Evolutionary conservation across 2,888 invertebrate species (phyloP), one percentile per base, ranked within the genome.

Genomic region (Esperia sulphurella): DNA sequence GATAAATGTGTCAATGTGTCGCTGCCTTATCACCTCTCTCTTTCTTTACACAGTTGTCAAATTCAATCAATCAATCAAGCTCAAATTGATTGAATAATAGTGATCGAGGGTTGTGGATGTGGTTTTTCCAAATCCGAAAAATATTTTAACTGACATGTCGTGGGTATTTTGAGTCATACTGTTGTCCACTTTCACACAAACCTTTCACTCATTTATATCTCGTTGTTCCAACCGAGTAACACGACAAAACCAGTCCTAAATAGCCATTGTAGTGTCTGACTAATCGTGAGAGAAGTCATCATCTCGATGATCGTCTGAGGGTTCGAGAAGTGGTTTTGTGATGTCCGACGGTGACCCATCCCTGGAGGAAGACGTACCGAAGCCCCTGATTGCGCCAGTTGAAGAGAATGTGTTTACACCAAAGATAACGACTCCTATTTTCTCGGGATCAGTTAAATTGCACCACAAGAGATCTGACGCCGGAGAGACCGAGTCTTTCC

Each of bases 321-420:
- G n/a, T 53, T 46, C 47, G 28, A 45, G 43, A 37, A 53, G 50
- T 48, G 47, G 46, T 13, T 40, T 10, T 82, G 87, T 85, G 68
- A 90, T 90, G 90, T 90, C 90, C 66, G 90, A 90, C 83, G 90
- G 89, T 41, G 85, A 86, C 58, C 90, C 90, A 63, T 90, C 90
- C 49, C 77, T 90, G 42, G 90, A 90, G 70, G 90, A 90, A 68
- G 87, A 86, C 58, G 68, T 84, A 48, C 90, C 90, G 14, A 79
- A 79, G 61, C 83, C 87, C 51, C 68, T 89, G 54, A 63, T 88
- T 28, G 78, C 75, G 43, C 75, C 65, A 54, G 65, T 69, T 6
- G 88, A 88, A 55, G 87, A 84, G 52, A 85, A 88, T 86, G 86
- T 88, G 51, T 89, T 85, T 56, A 83, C 84, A 29, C 87, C 89